Percentiles rank a stretch among this genome's conserved stretches.
Conservation (phyloP, 1,140 invertebrate species). For the Drosophila tropicalis region DNA sequence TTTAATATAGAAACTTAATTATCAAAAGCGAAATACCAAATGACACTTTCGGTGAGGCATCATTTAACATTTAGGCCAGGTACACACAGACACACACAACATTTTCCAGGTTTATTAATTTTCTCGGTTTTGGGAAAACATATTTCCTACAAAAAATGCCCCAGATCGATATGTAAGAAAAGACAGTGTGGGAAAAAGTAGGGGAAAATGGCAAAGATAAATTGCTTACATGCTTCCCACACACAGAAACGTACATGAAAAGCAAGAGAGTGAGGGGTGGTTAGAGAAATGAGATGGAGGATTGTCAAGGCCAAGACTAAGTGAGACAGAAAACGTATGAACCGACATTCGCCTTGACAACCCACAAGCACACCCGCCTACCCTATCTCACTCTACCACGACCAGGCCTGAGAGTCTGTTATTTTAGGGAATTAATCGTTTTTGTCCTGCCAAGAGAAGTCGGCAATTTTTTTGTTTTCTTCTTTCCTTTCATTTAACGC, state of each 20-base stretch:
- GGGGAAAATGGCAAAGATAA: conserved; percentile 66
- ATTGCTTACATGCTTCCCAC: conserved; percentile 50
- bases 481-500: conserved; percentile 65
- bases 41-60: no score
- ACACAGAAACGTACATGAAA: neutral
- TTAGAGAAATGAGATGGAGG: no score
- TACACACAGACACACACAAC: no score
- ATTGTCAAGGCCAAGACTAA: conserved; percentile 22
- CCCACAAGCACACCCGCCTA: no score
- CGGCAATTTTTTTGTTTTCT: conserved; percentile 59
- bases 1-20: no score
- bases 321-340: conserved; percentile 31
- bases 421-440: conserved; percentile 60
- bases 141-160: neutral
- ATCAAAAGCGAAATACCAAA: no score
- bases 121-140: no score
- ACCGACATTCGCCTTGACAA: conserved; percentile 22
- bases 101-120: no score
- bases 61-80: no score
- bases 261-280: neutral
- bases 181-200: neutral
- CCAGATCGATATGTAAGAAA: neutral
- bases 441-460: conserved; percentile 53
- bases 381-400: conserved; percentile 5
- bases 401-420: neutral